Evolutionary conservation across 2,797 vertebrate genomes (phyloP).

Genomic region (Parambassis ranga): DNA sequence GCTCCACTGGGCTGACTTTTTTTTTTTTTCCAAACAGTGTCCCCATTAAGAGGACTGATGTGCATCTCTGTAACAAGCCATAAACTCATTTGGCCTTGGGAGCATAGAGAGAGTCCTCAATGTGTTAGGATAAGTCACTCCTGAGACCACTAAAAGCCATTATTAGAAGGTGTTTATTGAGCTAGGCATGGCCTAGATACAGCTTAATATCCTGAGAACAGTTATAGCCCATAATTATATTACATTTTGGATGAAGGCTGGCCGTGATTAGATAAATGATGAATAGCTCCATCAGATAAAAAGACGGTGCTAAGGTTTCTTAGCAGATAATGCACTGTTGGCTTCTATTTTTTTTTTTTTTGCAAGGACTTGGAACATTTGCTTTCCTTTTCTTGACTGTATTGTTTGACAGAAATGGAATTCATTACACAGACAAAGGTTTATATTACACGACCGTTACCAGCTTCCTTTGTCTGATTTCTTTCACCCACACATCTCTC

Average conservation of each 20-base stretch:
- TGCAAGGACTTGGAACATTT: conserved; percentile 14
- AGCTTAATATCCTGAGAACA: conserved; percentile 69
- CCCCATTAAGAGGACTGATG: conserved; percentile 71
- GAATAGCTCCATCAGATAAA: conserved; percentile 54
- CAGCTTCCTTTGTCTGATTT: not conserved
- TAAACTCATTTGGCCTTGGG: conserved; percentile 72
- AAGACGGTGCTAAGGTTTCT: conserved; percentile 35
- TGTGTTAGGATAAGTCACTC: conserved; percentile 70
- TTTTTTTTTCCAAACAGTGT: conserved; percentile 29
- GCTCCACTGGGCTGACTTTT: conserved; percentile 32
- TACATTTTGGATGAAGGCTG: conserved; percentile 65
- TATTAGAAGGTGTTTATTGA: conserved; percentile 77
- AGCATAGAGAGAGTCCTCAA: conserved; percentile 58
- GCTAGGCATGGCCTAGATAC: conserved; percentile 70
- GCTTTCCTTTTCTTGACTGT: not conserved
- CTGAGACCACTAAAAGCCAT: conserved; percentile 72
- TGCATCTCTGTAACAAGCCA: conserved; percentile 60
- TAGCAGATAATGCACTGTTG: conserved; percentile 26
- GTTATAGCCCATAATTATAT: conserved; percentile 73
- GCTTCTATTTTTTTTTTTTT: too few species aligned
- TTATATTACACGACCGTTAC: not conserved
- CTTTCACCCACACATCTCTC: not conserved
- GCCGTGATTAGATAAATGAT: conserved; percentile 72
- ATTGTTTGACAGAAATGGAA: conserved; percentile 5
- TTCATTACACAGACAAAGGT: conserved; percentile 8